Base-by-base conservation (phyloP, 2,888 invertebrate genomes). In the Parnassius mnemosyne region DNA sequence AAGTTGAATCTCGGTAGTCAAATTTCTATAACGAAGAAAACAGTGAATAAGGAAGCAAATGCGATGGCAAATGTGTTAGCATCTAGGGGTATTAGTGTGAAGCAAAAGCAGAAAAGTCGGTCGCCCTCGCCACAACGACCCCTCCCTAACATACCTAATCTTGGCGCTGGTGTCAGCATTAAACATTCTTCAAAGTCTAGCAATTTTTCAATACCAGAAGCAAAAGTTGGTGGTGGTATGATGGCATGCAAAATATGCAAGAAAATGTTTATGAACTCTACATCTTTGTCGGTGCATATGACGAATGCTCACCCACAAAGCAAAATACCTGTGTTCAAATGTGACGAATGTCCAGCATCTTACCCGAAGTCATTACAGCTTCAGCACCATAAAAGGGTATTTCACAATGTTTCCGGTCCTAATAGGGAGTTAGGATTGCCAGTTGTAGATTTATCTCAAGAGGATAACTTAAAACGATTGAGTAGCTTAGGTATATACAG, bases 61-160 rank as follows among this genome's bases (percentile, higher is more conserved):
- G 94, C 95, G 0, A 95, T 96, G 74, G 96, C 96, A 0, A 95
- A 94, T 76, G 94, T 96, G 63, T 81, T 96, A 64, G 96, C 95
- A 3, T 94, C 95, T 9, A 89, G 96, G 66, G 96, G 96, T 2
- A 96, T 96, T 61, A 96, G 95, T 46, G 94, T 96, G 0, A 95
- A 95, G 53, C 93, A 93, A 51, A 94, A 95, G 53, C 93, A 94
- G 41, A 94, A 90, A 72, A 83, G 87, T 66, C 78, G 91, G 10
- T 85, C 87, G 12, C 85, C 91, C 1, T 83, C 87, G 42, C 88
- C 92, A 1, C 87, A 92, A 67, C 76, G 87, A 34, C 85, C 91
- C 0, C 67, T 88, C 1, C 88, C 92, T 5, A 87, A 92, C 66
- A 87, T 92, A 55, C 87, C 89, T 59, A 83, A 92, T 79, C 70